phyloP scores from a whole-genome alignment of 2,113 vertebrate genomes.

The Pollimyrus isidori region DNA sequence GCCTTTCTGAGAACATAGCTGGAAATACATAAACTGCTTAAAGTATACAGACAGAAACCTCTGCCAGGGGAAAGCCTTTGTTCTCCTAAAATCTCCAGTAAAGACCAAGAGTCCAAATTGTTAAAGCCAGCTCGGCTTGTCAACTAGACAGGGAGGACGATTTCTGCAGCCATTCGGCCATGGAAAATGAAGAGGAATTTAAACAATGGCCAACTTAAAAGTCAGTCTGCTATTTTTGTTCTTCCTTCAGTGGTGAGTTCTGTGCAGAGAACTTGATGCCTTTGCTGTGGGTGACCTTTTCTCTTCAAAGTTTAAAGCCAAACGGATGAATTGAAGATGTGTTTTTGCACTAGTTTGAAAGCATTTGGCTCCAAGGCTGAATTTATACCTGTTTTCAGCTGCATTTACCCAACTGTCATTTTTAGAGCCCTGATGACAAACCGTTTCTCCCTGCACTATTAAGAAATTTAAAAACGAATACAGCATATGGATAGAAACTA shows the following conservation, averaged over 20 bases:
- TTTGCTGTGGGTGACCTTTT: neutral
- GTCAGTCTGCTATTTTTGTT: neutral
- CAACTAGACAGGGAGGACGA: neutral
- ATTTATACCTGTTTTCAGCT: neutral
- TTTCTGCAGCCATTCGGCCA: neutral
- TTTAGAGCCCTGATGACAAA: neutral
- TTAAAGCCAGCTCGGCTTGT: neutral
- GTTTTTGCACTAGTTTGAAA: neutral
- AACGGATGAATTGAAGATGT: neutral
- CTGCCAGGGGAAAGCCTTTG: neutral
- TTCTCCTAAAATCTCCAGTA: neutral
- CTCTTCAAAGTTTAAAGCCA: neutral
- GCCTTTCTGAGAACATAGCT: neutral
- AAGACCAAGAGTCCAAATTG: neutral
- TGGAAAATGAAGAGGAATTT: neutral
- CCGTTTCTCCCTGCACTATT: neutral
- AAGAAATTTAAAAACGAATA: neutral
- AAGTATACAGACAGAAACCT: neutral
- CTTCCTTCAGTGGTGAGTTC: neutral
- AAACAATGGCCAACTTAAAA: neutral
- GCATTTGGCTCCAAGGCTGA: neutral
- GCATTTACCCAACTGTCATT: neutral
- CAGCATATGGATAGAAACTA: neutral
- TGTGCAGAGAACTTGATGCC: neutral
- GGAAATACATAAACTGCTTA: neutral